Percentiles rank a stretch among this genome's conserved stretches.
Conservation (phyloP, 1,140 invertebrate genomes). For the Ganaspis sp. region DNA sequence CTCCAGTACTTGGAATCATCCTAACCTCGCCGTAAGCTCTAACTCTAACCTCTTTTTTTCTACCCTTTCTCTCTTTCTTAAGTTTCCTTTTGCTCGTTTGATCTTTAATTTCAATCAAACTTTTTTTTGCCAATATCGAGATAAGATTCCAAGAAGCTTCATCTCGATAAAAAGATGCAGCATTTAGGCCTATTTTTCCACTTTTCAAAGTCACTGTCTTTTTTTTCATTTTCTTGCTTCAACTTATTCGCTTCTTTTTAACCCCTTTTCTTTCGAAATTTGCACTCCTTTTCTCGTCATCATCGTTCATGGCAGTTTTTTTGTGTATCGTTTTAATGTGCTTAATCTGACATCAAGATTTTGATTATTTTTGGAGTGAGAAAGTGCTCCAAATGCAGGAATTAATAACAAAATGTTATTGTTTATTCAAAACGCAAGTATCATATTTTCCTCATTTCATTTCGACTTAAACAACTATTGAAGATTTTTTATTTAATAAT, state of each 20-base stretch:
- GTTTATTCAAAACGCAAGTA: too few relatives aligned
- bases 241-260: neutral
- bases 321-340: too few relatives aligned
- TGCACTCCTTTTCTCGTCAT: too few relatives aligned
- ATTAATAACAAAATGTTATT: too few relatives aligned
- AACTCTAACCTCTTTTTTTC: constrained; percentile 13
- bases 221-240: neutral
- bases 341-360: too few relatives aligned
- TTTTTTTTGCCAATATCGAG: neutral
- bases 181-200: neutral
- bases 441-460: too few relatives aligned
- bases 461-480: too few relatives aligned
- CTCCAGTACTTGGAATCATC: neutral
- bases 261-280: too few relatives aligned
- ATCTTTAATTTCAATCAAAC: neutral
- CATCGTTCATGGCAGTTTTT: too few relatives aligned
- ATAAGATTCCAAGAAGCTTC: constrained; percentile 10
- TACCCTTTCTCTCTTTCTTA: neutral
- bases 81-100: neutral
- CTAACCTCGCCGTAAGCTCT: neutral
- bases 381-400: too few relatives aligned
- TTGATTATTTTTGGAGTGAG: too few relatives aligned
- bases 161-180: neutral
- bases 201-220: neutral
- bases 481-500: too few relatives aligned